Percentiles rank a stretch among this genome's conserved stretches.
Conservation (phyloP, 2,797 vertebrate species). For the Phrynocephalus guinanensis region DNA sequence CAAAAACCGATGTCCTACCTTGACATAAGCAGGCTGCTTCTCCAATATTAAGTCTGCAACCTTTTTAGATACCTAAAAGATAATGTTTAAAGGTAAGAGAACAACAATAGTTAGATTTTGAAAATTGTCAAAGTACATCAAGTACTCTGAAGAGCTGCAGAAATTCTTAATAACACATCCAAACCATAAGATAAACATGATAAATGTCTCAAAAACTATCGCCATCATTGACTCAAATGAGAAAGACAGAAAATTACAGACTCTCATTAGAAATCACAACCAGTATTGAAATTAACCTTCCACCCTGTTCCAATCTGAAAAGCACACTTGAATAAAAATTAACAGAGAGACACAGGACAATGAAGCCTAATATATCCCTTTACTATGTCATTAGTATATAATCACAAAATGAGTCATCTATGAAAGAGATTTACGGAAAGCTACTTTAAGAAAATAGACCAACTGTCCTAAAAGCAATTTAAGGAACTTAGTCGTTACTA, state of each 20-base stretch:
- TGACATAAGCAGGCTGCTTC: constrained; percentile 97
- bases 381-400: constrained; percentile 5
- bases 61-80: constrained; percentile 94
- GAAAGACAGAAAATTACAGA: background rate
- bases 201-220: background rate
- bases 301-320: constrained; percentile 18
- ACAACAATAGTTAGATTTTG: background rate
- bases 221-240: background rate
- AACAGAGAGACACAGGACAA: constrained; percentile 16
- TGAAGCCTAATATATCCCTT: constrained; percentile 24
- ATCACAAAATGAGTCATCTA: constrained; percentile 20
- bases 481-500: background rate
- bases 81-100: constrained; percentile 19
- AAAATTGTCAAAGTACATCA: background rate
- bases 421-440: background rate
- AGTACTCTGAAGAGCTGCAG: background rate
- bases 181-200: constrained; percentile 5
- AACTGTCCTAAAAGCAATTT: constrained; percentile 15
- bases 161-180: background rate
- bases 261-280: background rate
- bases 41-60: constrained; percentile 98
- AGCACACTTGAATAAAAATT: background rate
- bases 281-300: constrained; percentile 21
- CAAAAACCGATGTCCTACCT: constrained; percentile 82
- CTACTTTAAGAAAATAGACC: background rate